A percentile compares a stretch with the other conserved stretches of the same genome.
phyloP scores from a whole-genome alignment of 2,888 invertebrate genomes.

The Fragum sueziense region DNA sequence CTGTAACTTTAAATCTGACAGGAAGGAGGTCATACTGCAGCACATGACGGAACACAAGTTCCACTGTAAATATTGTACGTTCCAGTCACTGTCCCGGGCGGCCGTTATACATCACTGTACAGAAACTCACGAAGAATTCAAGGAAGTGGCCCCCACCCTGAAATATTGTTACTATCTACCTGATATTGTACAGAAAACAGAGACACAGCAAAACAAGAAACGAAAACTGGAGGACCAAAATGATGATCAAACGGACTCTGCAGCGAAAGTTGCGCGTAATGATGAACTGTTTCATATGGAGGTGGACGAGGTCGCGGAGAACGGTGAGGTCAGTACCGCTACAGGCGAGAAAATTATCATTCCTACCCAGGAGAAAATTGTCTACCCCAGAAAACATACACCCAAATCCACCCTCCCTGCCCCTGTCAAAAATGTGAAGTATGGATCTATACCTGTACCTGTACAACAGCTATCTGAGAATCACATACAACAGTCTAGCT shows the following conservation, averaged over 20 bases:
- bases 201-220: constrained; percentile 18
- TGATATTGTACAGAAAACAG: constrained; percentile 57
- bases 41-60: constrained; percentile 76
- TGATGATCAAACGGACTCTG: constrained; percentile 42
- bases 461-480: neutral
- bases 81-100: constrained; percentile 74
- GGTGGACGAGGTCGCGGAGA: constrained; percentile 45
- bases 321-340: constrained; percentile 25
- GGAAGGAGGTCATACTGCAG: constrained; percentile 64
- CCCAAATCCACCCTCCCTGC: neutral
- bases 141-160: constrained; percentile 60
- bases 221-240: constrained; percentile 48
- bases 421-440: neutral
- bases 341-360: constrained; percentile 6
- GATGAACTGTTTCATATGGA: constrained; percentile 21
- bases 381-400: no score
- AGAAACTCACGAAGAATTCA: constrained; percentile 66
- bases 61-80: constrained; percentile 73
- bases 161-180: constrained; percentile 71
- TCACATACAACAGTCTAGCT: neutral
- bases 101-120: constrained; percentile 71
- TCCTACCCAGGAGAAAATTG: neutral
- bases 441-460: neutral
- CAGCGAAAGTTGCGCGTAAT: neutral
- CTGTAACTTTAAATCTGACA: constrained; percentile 69